A percentile compares a stretch with the other conserved stretches of the same genome.
These are phyloP conservation scores for Phengaris arion DNA, from an alignment of 2,888 invertebrate genomes.

Conservation along the genomic window DNA sequence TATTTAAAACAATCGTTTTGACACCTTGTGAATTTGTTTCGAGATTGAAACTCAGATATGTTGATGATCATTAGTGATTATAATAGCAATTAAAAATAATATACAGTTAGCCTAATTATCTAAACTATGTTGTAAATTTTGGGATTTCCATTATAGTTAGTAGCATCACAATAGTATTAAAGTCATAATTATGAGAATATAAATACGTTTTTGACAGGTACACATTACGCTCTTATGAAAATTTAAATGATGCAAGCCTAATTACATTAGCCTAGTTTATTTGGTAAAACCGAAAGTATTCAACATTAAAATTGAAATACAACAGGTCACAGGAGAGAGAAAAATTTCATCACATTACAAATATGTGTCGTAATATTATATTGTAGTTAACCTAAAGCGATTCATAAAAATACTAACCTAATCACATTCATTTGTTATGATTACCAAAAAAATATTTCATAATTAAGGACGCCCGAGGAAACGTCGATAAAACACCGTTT, in stretches of 20 bases:
- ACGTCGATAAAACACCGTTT: slow-evolving; percentile 59
- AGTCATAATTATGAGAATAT: slow-evolving; percentile 24
- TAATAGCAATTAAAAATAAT: slow-evolving; percentile 26
- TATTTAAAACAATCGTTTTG: slow-evolving; percentile 24
- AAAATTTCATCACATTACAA: not conserved
- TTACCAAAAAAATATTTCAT: slow-evolving; percentile 48
- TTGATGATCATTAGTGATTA: slow-evolving; percentile 17
- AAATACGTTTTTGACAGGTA: slow-evolving; percentile 3
- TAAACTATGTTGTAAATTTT: slow-evolving; percentile 25
- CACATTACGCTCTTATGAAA: not conserved
- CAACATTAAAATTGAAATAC: not conserved
- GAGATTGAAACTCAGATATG: slow-evolving; percentile 13
- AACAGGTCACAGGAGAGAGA: not conserved
- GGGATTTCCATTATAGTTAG: slow-evolving; percentile 19
- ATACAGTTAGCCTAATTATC: slow-evolving; percentile 23
- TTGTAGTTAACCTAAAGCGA: not conserved
- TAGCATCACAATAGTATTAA: slow-evolving; percentile 23
- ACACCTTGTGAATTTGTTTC: slow-evolving; percentile 24
- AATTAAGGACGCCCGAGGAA: slow-evolving; percentile 57
- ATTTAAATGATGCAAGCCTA: not conserved
- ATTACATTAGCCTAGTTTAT: not conserved
- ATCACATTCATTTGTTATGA: slow-evolving; percentile 23
- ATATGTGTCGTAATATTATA: not conserved
- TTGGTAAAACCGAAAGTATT: not conserved
- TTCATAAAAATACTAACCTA: slow-evolving; percentile 14